Evolutionary conservation across 30 jellyfish, hydroid and myxozoan genomes (phyloP).

Genomic region (Aurelia sp.): DNA sequence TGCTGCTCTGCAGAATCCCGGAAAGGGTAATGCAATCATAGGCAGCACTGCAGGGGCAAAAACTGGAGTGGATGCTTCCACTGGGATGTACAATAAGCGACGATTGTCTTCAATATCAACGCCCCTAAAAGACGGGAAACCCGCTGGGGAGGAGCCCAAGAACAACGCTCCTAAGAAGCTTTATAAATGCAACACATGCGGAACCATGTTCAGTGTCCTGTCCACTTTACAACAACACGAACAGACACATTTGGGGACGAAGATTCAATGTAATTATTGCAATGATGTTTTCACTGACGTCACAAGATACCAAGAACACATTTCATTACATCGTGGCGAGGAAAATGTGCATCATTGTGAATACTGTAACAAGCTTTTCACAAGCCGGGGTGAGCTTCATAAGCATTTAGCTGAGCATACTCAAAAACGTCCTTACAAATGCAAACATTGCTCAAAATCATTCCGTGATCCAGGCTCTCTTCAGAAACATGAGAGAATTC

Average conservation of each 20-base stretch:
- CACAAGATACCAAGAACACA: constrained; percentile 71
- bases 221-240: constrained; percentile 88
- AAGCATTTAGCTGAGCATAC: constrained; percentile 93
- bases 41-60: constrained; percentile 27
- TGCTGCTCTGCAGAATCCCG: constrained; percentile 68
- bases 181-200: constrained; percentile 73
- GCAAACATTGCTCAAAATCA: constrained; percentile 85
- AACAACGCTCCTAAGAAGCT: constrained; percentile 42
- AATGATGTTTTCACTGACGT: constrained; percentile 62
- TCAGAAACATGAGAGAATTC: constrained; percentile 91
- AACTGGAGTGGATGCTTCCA: neutral
- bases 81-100: constrained; percentile 22
- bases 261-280: constrained; percentile 84
- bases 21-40: constrained; percentile 22
- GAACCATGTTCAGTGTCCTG: constrained; percentile 86
- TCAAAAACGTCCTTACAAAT: constrained; percentile 90
- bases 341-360: constrained; percentile 91
- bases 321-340: constrained; percentile 93
- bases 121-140: neutral
- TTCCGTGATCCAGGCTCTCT: constrained; percentile 98
- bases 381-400: constrained; percentile 94
- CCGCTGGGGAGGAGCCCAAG: neutral
- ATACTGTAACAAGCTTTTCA: constrained; percentile 76
- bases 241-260: constrained; percentile 69
- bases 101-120: constrained; percentile 8